Evolutionary conservation across 2,888 invertebrate species (phyloP).

Genomic region (Drosophila percnosoma): DNA sequence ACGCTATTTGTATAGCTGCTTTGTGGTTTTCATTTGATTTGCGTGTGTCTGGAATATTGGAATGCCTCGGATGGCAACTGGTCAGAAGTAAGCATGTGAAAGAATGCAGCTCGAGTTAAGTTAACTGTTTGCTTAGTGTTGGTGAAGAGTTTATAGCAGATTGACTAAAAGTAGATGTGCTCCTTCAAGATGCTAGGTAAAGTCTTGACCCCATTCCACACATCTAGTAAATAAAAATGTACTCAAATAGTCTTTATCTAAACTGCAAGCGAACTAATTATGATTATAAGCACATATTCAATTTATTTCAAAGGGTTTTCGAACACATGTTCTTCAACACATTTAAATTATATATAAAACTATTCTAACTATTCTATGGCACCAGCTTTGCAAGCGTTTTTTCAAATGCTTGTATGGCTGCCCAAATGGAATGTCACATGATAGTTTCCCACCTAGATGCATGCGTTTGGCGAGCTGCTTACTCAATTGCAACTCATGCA

Average conservation of each 20-base stretch:
- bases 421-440: background rate
- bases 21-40: slow-evolving; percentile 34
- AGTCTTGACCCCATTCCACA: background rate
- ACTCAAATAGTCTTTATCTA: background rate
- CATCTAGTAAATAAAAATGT: background rate
- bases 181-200: background rate
- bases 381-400: background rate
- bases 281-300: background rate
- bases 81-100: background rate
- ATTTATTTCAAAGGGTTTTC: background rate
- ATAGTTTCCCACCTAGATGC: slow-evolving; percentile 1
- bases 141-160: background rate
- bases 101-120: background rate
- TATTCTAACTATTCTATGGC: no score
- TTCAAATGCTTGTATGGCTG: background rate
- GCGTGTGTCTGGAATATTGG: slow-evolving; percentile 8
- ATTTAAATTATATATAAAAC: background rate
- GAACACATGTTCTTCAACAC: background rate
- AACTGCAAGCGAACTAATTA: background rate
- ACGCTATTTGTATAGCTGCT: slow-evolving; percentile 23
- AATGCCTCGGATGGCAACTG: background rate
- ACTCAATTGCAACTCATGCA: slow-evolving; percentile 7
- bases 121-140: background rate
- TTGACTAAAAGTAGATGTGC: background rate
- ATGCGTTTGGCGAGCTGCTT: background rate